Conservation (phyloP, 2,797 vertebrate species). For the Melanotaenia pygmaea region DNA sequence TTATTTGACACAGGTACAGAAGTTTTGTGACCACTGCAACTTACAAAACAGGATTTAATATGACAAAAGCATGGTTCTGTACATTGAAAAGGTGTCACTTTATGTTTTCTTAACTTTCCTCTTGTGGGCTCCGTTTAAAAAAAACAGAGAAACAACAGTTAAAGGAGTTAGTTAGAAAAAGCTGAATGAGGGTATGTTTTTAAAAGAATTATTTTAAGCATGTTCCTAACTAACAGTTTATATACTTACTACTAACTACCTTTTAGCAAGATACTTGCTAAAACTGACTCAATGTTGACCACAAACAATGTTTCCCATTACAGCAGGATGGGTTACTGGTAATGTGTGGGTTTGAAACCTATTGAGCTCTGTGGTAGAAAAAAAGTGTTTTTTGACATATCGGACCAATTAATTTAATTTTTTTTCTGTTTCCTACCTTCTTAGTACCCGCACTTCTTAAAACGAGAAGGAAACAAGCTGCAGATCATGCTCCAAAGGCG, state of each 20-base stretch:
- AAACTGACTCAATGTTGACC: not conserved
- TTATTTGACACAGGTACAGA: too few relatives aligned
- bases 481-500: constrained; percentile 96
- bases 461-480: constrained; percentile 95
- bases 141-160: too few relatives aligned
- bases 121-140: too few relatives aligned
- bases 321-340: not conserved
- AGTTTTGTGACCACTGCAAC: too few relatives aligned
- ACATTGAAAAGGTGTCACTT: too few relatives aligned
- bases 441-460: constrained; percentile 97
- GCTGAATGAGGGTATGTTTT: too few relatives aligned
- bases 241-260: not conserved
- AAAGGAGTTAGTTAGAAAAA: too few relatives aligned
- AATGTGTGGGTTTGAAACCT: not conserved
- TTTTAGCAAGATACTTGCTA: not conserved
- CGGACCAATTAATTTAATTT: not conserved
- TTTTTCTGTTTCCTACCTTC: not conserved
- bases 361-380: not conserved
- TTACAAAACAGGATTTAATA: too few relatives aligned
- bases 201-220: too few relatives aligned
- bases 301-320: not conserved
- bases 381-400: not conserved
- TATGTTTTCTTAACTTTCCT: too few relatives aligned
- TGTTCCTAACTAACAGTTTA: not conserved
- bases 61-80: too few relatives aligned